These are phyloP conservation scores for Corythornis cristatus DNA, from an alignment of 2,113 vertebrate species.

Conservation along the genomic window DNA sequence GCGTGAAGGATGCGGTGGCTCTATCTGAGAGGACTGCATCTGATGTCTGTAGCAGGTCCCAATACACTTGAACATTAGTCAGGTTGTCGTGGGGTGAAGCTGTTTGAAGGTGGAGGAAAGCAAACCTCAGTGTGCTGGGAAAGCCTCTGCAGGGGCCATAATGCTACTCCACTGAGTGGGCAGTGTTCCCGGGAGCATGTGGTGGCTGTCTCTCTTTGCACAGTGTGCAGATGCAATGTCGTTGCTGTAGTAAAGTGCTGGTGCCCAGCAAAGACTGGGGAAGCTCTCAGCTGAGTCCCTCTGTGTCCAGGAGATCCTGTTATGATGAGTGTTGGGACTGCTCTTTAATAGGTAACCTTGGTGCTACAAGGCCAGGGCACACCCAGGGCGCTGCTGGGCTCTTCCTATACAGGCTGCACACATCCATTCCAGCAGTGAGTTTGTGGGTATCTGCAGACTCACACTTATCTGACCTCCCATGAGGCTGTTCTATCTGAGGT, in stretches of 20 bases:
- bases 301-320: not conserved
- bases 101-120: not conserved
- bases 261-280: not conserved
- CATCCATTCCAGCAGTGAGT: not conserved
- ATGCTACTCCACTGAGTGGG: not conserved
- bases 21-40: not conserved
- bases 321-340: not conserved
- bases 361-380: not conserved
- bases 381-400: not conserved
- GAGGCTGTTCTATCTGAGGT: not conserved
- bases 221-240: rapidly evolving
- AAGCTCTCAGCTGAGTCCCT: not conserved
- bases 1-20: rapidly evolving
- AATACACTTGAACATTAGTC: rapidly evolving
- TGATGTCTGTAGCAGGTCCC: rapidly evolving
- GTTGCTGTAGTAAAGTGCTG: not conserved
- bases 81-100: not conserved
- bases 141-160: rapidly evolving
- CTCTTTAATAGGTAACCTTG: not conserved
- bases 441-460: not conserved
- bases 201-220: not conserved
- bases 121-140: not conserved
- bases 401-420: not conserved
- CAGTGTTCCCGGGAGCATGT: not conserved
- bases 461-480: not conserved